phyloP scores from a whole-genome alignment of 2,797 vertebrate genomes.

The Acanthurus lineatus region DNA sequence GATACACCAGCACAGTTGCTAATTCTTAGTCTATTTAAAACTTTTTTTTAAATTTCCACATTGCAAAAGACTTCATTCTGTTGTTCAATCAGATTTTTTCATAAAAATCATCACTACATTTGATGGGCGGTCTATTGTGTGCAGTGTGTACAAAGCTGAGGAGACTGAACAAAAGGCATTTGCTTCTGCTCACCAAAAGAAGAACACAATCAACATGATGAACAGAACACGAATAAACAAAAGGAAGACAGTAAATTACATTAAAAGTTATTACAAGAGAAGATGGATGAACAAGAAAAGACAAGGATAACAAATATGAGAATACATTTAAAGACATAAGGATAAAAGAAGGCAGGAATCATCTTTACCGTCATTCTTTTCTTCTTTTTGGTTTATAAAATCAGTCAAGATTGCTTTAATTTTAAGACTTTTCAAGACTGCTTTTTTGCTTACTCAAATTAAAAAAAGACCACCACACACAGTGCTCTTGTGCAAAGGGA shows the following conservation, averaged over 20 bases:
- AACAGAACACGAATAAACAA: background rate
- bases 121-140: too few species aligned
- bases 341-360: background rate
- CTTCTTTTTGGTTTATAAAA: constrained; percentile 2
- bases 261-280: background rate
- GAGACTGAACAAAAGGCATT: too few species aligned
- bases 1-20: too few species aligned
- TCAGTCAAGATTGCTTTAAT: background rate
- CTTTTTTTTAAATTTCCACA: too few species aligned
- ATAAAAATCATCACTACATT: too few species aligned
- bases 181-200: background rate
- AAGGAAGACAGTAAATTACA: background rate
- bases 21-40: too few species aligned
- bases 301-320: background rate
- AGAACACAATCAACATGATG: background rate
- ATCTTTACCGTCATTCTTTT: background rate
- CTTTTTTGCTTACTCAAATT: background rate
- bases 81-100: background rate
- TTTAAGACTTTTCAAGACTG: background rate
- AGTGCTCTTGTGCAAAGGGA: background rate
- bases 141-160: background rate
- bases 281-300: background rate
- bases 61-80: background rate
- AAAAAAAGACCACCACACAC: background rate
- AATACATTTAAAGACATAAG: background rate